Percentiles rank a stretch among this genome's conserved stretches.
These are phyloP conservation scores for Plagiodera versicolora DNA, from an alignment of 2,888 invertebrate genomes.

Conservation along the genomic window DNA sequence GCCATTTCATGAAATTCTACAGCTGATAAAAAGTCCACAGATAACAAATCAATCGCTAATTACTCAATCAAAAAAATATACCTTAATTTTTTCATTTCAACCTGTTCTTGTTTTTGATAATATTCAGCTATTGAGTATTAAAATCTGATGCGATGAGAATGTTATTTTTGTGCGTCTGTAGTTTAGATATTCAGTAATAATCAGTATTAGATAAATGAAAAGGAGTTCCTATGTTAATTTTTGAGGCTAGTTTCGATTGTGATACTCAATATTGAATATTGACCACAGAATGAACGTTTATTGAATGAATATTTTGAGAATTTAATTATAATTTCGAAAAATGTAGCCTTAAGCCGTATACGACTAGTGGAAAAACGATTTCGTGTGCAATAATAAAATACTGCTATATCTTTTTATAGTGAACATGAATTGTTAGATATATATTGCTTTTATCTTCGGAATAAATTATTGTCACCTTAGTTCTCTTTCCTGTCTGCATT, in stretches of 20 bases:
- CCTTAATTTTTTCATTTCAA: too few relatives aligned
- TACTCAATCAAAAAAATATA: too few relatives aligned
- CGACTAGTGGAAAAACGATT: conserved; percentile 47
- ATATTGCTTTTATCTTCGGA: conserved; percentile 48
- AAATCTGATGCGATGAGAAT: too few relatives aligned
- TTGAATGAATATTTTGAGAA: neutral
- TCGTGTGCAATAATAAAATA: conserved; percentile 50
- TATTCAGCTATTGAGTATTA: too few relatives aligned
- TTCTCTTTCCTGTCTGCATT: conserved; percentile 12
- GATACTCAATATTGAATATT: neutral
- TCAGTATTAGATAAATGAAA: neutral
- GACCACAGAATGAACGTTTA: neutral
- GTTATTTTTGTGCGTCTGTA: neutral
- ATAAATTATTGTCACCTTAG: conserved; percentile 44
- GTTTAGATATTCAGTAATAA: neutral
- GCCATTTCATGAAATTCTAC: too few relatives aligned
- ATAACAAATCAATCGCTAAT: neutral
- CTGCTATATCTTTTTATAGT: conserved; percentile 46
- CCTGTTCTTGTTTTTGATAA: conserved; percentile 17
- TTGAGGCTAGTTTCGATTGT: neutral
- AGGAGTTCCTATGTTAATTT: neutral
- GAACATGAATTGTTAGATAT: conserved; percentile 49
- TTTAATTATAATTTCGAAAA: conserved; percentile 41
- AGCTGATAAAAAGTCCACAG: too few relatives aligned
- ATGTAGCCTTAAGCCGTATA: conserved; percentile 54